phyloP scores from a whole-genome alignment of 1,140 invertebrate species.

The Drosophila busckii region DNA sequence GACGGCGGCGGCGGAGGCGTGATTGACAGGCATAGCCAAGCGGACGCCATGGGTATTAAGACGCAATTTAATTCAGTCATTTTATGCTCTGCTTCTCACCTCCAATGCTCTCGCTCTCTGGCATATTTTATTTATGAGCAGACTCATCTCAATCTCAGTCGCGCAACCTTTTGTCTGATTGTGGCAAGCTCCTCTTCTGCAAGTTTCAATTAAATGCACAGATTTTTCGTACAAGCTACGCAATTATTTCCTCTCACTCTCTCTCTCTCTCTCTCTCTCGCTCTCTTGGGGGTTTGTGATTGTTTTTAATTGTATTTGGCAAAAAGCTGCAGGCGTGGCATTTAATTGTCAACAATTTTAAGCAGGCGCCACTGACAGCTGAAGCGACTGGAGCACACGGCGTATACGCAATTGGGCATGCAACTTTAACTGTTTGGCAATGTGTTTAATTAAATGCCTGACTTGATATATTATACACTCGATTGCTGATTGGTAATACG shows the following conservation, averaged over 20 bases:
- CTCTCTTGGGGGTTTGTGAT: too few species aligned
- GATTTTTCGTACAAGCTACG: conserved; percentile 34
- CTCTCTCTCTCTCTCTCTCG: conserved; percentile 5
- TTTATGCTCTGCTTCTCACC: too few species aligned
- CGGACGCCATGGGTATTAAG: conserved; percentile 9
- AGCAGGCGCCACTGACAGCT: too few species aligned
- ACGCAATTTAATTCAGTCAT: conserved; percentile 18
- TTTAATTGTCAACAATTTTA: conserved; percentile 64
- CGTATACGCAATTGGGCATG: conserved; percentile 50
- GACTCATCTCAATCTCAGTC: conserved; percentile 6
- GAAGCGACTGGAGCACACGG: conserved; percentile 28
- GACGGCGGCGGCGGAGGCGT: conserved; percentile 20
- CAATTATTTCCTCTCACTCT: too few species aligned
- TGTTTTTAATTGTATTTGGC: conserved; percentile 62
- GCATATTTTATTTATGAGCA: conserved; percentile 68
- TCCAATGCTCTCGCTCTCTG: conserved; percentile 24
- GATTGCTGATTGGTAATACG: conserved; percentile 3
- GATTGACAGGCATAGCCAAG: conserved; percentile 22
- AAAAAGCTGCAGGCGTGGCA: conserved; percentile 40
- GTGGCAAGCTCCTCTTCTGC: conserved; percentile 17
- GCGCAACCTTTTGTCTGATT: conserved; percentile 22
- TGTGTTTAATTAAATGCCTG: conserved; percentile 22
- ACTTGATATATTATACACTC: too few species aligned
- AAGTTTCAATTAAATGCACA: conserved; percentile 70
- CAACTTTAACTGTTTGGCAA: conserved; percentile 6